Percentiles rank a stretch among this genome's conserved stretches.
Evolutionary conservation across 1,140 invertebrate species (phyloP).

Genomic region (Sesamia nonagrioides): DNA sequence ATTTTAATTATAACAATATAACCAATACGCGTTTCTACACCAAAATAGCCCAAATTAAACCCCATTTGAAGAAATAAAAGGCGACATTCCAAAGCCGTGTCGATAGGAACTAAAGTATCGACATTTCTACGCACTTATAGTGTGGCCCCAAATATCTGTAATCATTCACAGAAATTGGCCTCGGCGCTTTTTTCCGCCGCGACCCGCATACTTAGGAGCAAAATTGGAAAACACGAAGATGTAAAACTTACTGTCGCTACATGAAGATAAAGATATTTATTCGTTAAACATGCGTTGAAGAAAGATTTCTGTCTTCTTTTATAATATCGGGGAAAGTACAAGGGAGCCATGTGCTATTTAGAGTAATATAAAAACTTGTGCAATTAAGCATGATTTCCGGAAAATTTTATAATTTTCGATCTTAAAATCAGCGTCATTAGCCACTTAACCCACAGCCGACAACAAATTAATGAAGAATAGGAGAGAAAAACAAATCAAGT

Average conservation of each 20-base stretch:
- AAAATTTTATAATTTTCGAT: too few species aligned
- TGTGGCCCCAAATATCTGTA: conserved; percentile 59
- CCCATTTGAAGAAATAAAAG: conserved; percentile 5
- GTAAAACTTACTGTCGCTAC: background rate
- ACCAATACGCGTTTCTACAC: background rate
- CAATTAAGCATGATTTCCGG: too few species aligned
- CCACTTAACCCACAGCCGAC: too few species aligned
- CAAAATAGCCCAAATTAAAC: background rate
- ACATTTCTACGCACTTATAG: conserved; percentile 45
- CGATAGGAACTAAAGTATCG: conserved; percentile 19
- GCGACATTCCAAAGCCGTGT: conserved; percentile 16
- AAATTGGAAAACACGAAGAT: conserved; percentile 63
- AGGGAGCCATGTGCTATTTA: too few species aligned
- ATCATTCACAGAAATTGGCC: conserved; percentile 70
- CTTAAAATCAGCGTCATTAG: too few species aligned
- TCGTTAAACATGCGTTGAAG: too few species aligned
- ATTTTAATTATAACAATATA: background rate
- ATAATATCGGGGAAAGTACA: too few species aligned
- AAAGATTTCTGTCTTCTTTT: background rate
- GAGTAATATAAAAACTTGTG: too few species aligned
- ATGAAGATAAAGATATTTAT: background rate
- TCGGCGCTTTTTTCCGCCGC: conserved; percentile 54
- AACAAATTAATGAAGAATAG: too few species aligned
- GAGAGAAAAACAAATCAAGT: too few species aligned
- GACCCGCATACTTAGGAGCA: conserved; percentile 64